These are phyloP conservation scores for Halcyon badia DNA, from an alignment of 2,797 vertebrate genomes.

Conservation along the genomic window DNA sequence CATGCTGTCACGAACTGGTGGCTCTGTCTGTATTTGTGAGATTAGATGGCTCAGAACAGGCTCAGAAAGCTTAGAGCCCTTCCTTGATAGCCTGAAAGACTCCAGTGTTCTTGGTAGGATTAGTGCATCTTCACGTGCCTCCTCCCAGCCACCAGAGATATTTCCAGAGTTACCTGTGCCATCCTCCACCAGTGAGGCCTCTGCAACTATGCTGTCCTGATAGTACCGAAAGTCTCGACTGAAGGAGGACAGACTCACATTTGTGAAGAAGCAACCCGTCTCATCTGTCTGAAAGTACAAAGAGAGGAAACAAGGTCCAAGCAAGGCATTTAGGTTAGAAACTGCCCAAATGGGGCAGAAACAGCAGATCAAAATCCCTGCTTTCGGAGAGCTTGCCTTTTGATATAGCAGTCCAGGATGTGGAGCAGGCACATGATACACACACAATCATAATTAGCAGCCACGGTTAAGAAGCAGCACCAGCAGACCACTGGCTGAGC, in stretches of 20 bases:
- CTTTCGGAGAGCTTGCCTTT: background rate
- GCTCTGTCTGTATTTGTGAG: background rate
- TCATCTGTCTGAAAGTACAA: conserved; percentile 78
- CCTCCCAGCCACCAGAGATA: background rate
- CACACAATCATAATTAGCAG: background rate
- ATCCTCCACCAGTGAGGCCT: conserved; percentile 78
- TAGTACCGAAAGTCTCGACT: background rate
- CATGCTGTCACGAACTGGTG: background rate
- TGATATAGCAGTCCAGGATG: background rate
- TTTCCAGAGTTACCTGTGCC: conserved; percentile 81
- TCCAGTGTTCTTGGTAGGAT: background rate
- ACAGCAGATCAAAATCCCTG: fast-evolving
- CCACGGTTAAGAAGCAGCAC: background rate
- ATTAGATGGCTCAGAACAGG: fast-evolving
- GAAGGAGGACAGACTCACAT: conserved; percentile 72
- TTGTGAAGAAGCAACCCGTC: conserved; percentile 79
- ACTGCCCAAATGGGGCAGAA: background rate
- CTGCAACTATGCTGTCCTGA: conserved; percentile 61
- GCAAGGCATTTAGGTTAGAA: fast-evolving
- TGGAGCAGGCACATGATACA: fast-evolving
- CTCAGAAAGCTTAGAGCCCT: background rate
- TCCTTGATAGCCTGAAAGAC: background rate
- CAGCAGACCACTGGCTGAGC: background rate
- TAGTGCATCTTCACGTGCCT: background rate
- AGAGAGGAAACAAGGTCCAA: background rate